A percentile compares a stretch with the other conserved stretches of the same genome.
These are phyloP conservation scores for Aporophyla lueneburgensis DNA, from an alignment of 2,888 invertebrate species.

Conservation along the genomic window DNA sequence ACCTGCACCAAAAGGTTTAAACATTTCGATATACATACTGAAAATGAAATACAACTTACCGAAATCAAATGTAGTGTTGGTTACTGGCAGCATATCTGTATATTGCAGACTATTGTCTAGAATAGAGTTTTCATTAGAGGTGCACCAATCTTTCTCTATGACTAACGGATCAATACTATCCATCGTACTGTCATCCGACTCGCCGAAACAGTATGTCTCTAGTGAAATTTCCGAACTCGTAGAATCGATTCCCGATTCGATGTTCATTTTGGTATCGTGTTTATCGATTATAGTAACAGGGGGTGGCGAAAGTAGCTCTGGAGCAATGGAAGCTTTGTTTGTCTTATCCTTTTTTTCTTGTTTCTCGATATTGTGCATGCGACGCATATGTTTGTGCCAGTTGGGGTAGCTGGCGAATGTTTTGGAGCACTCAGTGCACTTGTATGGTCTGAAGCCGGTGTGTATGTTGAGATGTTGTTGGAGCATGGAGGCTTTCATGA, in stretches of 20 bases:
- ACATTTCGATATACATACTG: background rate
- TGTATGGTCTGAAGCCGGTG: slow-evolving; percentile 89
- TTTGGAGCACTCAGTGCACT: slow-evolving; percentile 90
- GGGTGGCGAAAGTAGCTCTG: slow-evolving; percentile 28
- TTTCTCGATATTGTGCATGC: slow-evolving; percentile 78
- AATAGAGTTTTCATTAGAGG: slow-evolving; percentile 63
- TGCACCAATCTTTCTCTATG: slow-evolving; percentile 72
- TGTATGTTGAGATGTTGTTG: slow-evolving; percentile 91
- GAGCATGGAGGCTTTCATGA: slow-evolving; percentile 74
- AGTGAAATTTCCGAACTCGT: slow-evolving; percentile 70
- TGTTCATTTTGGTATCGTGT: slow-evolving; percentile 51
- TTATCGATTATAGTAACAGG: slow-evolving; percentile 44
- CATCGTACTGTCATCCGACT: slow-evolving; percentile 74
- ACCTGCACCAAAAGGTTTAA: background rate
- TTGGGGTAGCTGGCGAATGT: slow-evolving; percentile 91
- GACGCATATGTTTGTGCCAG: slow-evolving; percentile 89
- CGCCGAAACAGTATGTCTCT: slow-evolving; percentile 56
- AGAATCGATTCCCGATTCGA: slow-evolving; percentile 67
- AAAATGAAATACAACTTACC: slow-evolving; percentile 69
- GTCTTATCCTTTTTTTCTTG: slow-evolving; percentile 50
- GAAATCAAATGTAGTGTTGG: slow-evolving; percentile 65
- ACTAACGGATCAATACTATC: slow-evolving; percentile 75
- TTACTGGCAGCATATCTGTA: slow-evolving; percentile 70
- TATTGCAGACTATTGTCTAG: slow-evolving; percentile 64
- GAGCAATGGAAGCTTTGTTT: slow-evolving; percentile 14